Evolutionary conservation across 2,888 invertebrate genomes (phyloP), one percentile per base, ranked within the genome.

Genomic region (Microdon myrmicae): DNA sequence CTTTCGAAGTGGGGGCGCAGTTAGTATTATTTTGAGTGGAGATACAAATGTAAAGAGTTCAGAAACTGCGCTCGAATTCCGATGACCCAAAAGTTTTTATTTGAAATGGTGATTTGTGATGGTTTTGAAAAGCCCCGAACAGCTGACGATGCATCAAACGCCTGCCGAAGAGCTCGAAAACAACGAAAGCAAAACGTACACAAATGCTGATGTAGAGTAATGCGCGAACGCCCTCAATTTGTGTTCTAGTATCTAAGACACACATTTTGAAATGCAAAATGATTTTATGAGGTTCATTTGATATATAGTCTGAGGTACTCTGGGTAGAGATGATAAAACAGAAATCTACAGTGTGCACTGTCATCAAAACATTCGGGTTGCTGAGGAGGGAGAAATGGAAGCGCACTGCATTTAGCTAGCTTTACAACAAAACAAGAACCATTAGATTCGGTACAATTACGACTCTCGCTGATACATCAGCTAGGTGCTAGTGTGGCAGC

Each of bases 221-320:
- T 35, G 28, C 47, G 45, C 58, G 38, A 39, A 47, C 58, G 64
- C 51, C 64, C 64, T 58, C 64, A 45, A 64, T 64, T 58, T 43
- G 23, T 25, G 51, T 47, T 58, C 58, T 58, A 58, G 31, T 43
- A 58, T 51, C 56, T 17, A 51, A 55, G n/a, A 48, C 38, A 55
- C 38, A 39, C 20, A 56, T 43, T 58, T 53, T 64, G 61, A 64
- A 58, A 64, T 47, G 37, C 34, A 64, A 58, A 53, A 58, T 58
- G 58, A 64, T 58, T 58, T 58, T 58, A 64, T 47, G 47, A 47
- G 64, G 51, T 58, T 64, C 64, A 64, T 53, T 64, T 47, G 45
- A 19, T 41, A 41, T 12, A 19, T 23, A 29, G 26, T 12, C 9
- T 10, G 26, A 26, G 29, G 13, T 29, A n/a, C 26, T 13, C 29